Conservation (phyloP, 2,888 invertebrate species). For the Rhamnusium bicolor region DNA sequence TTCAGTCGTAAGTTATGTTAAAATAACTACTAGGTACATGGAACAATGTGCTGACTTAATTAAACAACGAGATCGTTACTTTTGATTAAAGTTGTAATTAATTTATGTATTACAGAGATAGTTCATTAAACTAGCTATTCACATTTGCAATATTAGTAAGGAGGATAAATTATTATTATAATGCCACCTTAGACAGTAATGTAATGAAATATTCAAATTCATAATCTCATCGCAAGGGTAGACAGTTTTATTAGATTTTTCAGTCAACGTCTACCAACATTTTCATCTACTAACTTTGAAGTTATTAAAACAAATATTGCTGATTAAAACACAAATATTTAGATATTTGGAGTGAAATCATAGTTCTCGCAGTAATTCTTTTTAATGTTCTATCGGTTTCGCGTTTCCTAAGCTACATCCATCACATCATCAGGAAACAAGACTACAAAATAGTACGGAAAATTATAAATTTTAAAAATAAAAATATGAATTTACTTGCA, state of each 20-base stretch:
- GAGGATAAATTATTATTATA: background rate
- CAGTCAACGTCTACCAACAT: background rate
- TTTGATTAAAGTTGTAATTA: background rate
- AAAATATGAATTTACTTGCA: too few species aligned
- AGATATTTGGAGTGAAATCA: too few species aligned
- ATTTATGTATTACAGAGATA: background rate
- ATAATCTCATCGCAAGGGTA: background rate
- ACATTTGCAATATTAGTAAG: background rate
- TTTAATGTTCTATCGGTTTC: too few species aligned
- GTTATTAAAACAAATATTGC: too few species aligned
- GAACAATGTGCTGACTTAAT: background rate
- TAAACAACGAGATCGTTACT: background rate
- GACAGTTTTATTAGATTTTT: background rate
- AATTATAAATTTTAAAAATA: too few species aligned
- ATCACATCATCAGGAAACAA: too few species aligned
- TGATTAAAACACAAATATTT: too few species aligned
- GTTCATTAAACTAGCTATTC: background rate
- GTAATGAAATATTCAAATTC: conserved; percentile 6
- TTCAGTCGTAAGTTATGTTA: background rate
- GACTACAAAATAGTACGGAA: too few species aligned
- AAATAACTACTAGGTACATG: background rate
- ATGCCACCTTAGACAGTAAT: background rate
- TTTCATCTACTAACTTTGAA: background rate
- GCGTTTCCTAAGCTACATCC: too few species aligned
- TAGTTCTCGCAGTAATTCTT: too few species aligned